Evolutionary conservation across 37 sponge, comb jelly and placozoan species (phyloP).

Genomic region (Cladorhizidae sp.): DNA sequence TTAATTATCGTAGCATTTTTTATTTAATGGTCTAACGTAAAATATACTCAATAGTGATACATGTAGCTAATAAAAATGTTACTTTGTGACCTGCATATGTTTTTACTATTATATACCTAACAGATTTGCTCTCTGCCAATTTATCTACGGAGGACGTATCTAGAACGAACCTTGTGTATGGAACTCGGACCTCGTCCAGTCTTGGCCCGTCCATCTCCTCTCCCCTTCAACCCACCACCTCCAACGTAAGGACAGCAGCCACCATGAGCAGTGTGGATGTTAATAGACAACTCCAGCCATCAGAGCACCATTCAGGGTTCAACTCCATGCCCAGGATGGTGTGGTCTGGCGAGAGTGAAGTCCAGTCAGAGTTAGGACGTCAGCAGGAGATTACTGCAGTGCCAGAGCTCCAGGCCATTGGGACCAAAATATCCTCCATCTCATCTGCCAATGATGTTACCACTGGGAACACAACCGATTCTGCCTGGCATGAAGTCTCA

Average conservation of each 20-base stretch:
- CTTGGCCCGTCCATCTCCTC: background rate
- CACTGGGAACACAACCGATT: background rate
- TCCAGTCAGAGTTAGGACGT: slow-evolving; percentile 20
- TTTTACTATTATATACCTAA: too few relatives aligned
- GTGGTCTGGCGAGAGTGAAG: background rate
- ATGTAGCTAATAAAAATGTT: too few relatives aligned
- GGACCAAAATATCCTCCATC: too few relatives aligned
- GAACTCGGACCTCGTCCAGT: background rate
- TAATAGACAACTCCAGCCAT: slow-evolving; percentile 12
- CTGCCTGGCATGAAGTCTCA: background rate
- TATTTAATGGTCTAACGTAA: too few relatives aligned
- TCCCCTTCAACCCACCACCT: slow-evolving; percentile 1
- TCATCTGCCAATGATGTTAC: slow-evolving; percentile 10
- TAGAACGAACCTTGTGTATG: too few relatives aligned
- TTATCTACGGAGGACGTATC: too few relatives aligned
- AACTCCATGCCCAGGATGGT: slow-evolving; percentile 25
- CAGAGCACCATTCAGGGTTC: background rate
- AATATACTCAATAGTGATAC: too few relatives aligned
- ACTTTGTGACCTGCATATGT: too few relatives aligned
- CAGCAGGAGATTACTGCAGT: slow-evolving; percentile 36
- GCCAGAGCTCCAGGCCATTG: slow-evolving; percentile 28
- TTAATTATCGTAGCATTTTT: too few relatives aligned
- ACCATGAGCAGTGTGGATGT: background rate
- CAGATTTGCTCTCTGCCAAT: too few relatives aligned
- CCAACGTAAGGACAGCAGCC: background rate